A percentile compares a stretch with the other conserved stretches of the same genome.
Evolutionary conservation across 1,140 invertebrate species (phyloP).

Genomic region (Drosophila equinoxialis): DNA sequence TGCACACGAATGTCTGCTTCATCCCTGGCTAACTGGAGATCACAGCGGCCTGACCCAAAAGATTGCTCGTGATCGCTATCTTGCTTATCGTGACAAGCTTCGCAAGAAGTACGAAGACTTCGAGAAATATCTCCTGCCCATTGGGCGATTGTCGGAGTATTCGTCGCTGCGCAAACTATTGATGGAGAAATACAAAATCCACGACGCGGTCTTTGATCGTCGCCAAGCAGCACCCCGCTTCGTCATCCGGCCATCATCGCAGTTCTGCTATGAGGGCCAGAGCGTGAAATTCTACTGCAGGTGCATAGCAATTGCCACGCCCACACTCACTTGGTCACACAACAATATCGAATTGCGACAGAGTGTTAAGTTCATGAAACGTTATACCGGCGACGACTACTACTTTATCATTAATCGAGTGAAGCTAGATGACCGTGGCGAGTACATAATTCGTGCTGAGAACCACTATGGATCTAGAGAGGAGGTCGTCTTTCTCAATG

Average conservation of each 20-base stretch:
- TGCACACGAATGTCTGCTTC: constrained; percentile 97
- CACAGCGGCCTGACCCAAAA: constrained; percentile 89
- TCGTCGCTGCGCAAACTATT: constrained; percentile 97
- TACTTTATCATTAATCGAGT: constrained; percentile 98
- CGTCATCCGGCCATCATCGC: constrained; percentile 97
- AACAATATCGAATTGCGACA: constrained; percentile 97
- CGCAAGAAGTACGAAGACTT: constrained; percentile 94
- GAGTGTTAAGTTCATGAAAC: constrained; percentile 99
- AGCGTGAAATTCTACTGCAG: constrained; percentile 98
- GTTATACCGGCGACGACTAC: constrained; percentile 97
- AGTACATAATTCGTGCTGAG: constrained; percentile 98
- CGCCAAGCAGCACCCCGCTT: constrained; percentile 98
- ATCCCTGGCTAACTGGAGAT: constrained; percentile 96
- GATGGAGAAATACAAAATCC: constrained; percentile 98
- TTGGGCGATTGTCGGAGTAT: constrained; percentile 98
- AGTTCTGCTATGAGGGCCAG: constrained; percentile 98
- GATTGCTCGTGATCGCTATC: constrained; percentile 92
- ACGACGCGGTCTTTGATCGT: constrained; percentile 97
- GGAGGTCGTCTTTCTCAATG: constrained; percentile 98
- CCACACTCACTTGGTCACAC: constrained; percentile 97
- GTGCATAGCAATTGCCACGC: constrained; percentile 96
- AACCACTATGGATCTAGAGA: constrained; percentile 98
- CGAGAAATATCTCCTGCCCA: constrained; percentile 95
- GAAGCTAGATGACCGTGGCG: constrained; percentile 97
- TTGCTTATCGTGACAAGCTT: constrained; percentile 93